Conservation (phyloP, 2,113 vertebrate genomes). For the Equus przewalskii region DNA sequence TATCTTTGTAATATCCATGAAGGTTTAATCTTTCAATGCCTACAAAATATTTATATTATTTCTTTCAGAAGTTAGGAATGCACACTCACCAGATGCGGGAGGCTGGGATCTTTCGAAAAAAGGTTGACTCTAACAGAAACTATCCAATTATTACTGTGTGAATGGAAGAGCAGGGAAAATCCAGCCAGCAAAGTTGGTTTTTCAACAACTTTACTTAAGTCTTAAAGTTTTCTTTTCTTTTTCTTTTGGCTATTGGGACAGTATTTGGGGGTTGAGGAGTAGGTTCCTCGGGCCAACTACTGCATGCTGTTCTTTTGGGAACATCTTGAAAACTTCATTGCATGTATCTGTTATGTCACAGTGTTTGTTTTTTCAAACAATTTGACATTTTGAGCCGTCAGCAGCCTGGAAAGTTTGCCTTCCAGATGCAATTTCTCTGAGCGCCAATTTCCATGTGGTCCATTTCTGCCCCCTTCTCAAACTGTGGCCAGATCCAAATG, state of each 20-base stretch:
- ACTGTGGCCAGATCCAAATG: neutral
- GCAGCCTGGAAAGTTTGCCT: constrained; percentile 63
- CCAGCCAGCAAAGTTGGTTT: neutral
- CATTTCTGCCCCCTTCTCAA: constrained; percentile 27
- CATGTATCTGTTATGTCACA: neutral
- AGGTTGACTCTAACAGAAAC: neutral
- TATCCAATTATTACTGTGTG: neutral
- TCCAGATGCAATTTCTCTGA: constrained; percentile 64
- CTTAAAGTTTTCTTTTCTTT: neutral
- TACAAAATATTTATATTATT: neutral
- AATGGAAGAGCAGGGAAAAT: neutral
- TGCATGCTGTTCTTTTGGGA: neutral
- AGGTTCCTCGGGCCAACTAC: neutral
- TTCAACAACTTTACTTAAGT: neutral
- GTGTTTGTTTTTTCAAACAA: constrained; percentile 68
- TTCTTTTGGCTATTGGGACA: neutral
- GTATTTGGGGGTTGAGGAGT: neutral
- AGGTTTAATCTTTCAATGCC: constrained; percentile 17
- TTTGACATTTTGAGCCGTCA: constrained; percentile 56
- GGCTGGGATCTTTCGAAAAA: neutral
- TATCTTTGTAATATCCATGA: neutral
- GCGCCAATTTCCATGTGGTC: constrained; percentile 67
- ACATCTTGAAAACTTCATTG: neutral
- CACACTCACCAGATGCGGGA: neutral
- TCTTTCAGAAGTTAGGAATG: constrained; percentile 12